Conservation (phyloP, 1,140 invertebrate genomes). For the Bombyx mandarina region DNA sequence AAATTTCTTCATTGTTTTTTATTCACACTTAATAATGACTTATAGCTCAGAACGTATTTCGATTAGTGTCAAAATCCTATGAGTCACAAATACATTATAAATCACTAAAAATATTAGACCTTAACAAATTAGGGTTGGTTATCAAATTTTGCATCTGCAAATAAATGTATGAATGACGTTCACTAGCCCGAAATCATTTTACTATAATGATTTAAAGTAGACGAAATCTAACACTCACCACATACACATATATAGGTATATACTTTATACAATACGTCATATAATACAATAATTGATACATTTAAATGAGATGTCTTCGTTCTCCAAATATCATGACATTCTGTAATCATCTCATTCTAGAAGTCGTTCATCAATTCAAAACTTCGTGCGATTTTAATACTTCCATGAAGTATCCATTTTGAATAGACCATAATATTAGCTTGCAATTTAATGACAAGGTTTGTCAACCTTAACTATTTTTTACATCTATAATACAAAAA, state of each 20-base stretch:
- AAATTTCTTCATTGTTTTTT: too few relatives aligned
- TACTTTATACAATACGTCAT: not conserved
- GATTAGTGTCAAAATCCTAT: too few relatives aligned
- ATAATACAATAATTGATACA: not conserved
- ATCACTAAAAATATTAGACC: not conserved
- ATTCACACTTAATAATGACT: too few relatives aligned
- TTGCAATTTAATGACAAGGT: not conserved
- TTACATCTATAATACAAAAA: too few relatives aligned
- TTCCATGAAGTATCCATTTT: not conserved
- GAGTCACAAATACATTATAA: too few relatives aligned
- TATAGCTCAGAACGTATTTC: too few relatives aligned
- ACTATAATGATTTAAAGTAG: not conserved
- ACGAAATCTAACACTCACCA: not conserved
- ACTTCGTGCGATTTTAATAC: not conserved
- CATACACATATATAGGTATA: not conserved
- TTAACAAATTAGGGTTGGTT: not conserved
- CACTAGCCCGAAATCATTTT: not conserved
- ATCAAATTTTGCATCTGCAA: not conserved
- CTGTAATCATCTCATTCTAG: not conserved
- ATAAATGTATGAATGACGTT: not conserved
- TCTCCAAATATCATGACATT: not conserved
- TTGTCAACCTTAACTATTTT: not conserved
- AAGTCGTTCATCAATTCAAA: too few relatives aligned
- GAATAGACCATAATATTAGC: not conserved
- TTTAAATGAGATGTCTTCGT: not conserved